Evolutionary conservation across 2,113 vertebrate genomes (phyloP).

Genomic region (Chaetorhynchus papuensis): DNA sequence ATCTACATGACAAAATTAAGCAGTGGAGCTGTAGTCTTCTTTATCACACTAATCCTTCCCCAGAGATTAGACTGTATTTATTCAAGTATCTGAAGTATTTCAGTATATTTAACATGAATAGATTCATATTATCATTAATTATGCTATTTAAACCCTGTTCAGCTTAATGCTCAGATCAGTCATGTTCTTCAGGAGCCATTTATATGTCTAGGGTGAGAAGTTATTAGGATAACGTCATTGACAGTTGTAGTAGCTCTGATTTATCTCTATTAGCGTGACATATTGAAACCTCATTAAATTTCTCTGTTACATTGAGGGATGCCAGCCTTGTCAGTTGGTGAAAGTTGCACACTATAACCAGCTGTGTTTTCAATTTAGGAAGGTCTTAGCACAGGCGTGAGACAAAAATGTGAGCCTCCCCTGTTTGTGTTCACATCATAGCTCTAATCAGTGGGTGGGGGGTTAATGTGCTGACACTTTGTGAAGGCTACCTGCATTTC

Average conservation of each 20-base stretch:
- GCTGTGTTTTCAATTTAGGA: background rate
- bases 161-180: constrained; percentile 26
- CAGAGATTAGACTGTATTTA: constrained; percentile 49
- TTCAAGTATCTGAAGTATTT: constrained; percentile 42
- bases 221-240: constrained; percentile 28
- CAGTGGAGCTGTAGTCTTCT: constrained; percentile 22
- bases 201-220: constrained; percentile 13
- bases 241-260: background rate
- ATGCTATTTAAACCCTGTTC: constrained; percentile 28
- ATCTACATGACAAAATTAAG: constrained; percentile 48
- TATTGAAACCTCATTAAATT: constrained; percentile 47
- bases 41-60: constrained; percentile 45
- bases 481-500: background rate
- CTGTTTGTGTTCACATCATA: background rate
- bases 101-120: constrained; percentile 41
- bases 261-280: constrained; percentile 8
- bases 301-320: background rate
- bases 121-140: constrained; percentile 56
- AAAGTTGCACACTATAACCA: background rate
- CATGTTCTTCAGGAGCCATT: constrained; percentile 16
- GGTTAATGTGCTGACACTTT: background rate
- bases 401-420: background rate
- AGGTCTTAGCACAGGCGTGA: background rate
- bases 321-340: constrained; percentile 15
- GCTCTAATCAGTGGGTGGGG: background rate